Evolutionary conservation across 2,113 vertebrate species (phyloP).

Genomic region (Thalassoma bifasciatum): DNA sequence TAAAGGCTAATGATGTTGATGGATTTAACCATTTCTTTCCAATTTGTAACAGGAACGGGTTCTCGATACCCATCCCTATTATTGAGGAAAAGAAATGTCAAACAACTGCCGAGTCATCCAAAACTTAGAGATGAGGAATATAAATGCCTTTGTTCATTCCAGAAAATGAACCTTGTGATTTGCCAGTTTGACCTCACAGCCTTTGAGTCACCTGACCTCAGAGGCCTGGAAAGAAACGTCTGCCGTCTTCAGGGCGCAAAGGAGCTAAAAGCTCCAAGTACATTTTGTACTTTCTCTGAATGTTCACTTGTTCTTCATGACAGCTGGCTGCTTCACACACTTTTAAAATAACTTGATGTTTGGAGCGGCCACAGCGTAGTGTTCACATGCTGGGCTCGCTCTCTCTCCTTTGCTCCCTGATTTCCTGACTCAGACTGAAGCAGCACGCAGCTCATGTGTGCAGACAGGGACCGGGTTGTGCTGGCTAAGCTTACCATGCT

Average conservation of each 20-base stretch:
- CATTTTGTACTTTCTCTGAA: background rate
- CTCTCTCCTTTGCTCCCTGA: constrained; percentile 37
- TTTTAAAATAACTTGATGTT: constrained; percentile 24
- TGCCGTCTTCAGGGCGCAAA: background rate
- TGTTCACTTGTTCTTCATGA: background rate
- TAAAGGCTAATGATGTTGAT: no score
- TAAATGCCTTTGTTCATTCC: no score
- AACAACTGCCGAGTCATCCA: no score
- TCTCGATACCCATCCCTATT: no score
- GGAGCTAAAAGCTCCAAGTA: background rate
- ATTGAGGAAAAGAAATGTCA: no score
- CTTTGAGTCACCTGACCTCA: no score
- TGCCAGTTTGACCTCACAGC: no score
- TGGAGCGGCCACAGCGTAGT: background rate
- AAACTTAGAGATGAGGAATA: no score
- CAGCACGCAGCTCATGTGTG: constrained; percentile 56
- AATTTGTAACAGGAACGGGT: no score
- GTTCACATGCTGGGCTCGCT: constrained; percentile 39
- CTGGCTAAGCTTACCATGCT: constrained; percentile 69
- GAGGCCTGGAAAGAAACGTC: no score
- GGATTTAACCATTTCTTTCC: no score
- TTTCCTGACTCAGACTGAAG: constrained; percentile 65
- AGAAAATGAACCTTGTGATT: no score
- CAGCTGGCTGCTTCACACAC: background rate
- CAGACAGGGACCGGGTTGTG: constrained; percentile 76